Percentiles rank a stretch among this genome's conserved stretches.
phyloP scores from a whole-genome alignment of 2,113 vertebrate genomes.

The Ictalurus punctatus region DNA sequence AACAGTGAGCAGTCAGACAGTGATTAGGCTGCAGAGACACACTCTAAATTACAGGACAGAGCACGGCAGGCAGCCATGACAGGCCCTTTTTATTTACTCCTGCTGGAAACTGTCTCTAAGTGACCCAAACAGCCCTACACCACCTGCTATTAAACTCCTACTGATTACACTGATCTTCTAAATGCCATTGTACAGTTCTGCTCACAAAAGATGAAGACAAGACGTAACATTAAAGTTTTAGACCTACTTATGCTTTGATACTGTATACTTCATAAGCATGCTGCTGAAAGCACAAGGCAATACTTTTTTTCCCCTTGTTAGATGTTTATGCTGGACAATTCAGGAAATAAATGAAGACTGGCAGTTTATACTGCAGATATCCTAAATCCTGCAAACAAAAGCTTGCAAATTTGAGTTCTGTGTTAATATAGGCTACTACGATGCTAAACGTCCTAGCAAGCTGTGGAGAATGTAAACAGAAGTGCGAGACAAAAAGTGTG shows the following conservation, averaged over 20 bases:
- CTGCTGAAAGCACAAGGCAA: neutral
- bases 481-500: neutral
- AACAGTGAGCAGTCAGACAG: constrained; percentile 62
- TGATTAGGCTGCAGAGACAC: constrained; percentile 70
- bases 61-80: constrained; percentile 66
- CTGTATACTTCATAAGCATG: neutral
- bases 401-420: neutral
- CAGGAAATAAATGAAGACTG: neutral
- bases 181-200: constrained; percentile 27
- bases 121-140: constrained; percentile 58
- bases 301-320: neutral
- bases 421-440: neutral
- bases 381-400: neutral
- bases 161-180: constrained; percentile 44
- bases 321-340: neutral
- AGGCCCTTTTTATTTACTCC: constrained; percentile 66
- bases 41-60: constrained; percentile 77
- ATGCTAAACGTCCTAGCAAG: neutral
- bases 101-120: constrained; percentile 68
- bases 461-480: neutral
- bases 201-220: constrained; percentile 21
- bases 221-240: neutral
- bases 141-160: constrained; percentile 49
- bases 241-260: neutral
- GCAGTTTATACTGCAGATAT: neutral